These are phyloP conservation scores for Reinhardtius hippoglossoides DNA, from an alignment of 2,113 vertebrate species.

Conservation along the genomic window DNA sequence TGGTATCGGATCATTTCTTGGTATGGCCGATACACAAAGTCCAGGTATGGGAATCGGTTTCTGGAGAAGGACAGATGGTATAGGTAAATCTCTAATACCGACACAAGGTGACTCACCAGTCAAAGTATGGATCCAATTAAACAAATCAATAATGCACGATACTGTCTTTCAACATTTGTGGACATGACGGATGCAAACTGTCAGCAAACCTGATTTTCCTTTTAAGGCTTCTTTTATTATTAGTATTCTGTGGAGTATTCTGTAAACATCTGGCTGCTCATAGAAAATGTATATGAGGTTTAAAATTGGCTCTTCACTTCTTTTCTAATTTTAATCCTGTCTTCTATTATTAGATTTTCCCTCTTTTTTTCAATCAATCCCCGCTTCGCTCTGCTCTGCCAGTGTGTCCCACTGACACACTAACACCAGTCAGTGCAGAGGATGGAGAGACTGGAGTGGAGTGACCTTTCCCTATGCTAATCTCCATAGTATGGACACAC, in stretches of 20 bases:
- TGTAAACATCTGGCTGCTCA: slow-evolving; percentile 13
- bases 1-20: too few relatives aligned
- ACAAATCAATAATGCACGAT: slow-evolving; percentile 34
- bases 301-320: not conserved
- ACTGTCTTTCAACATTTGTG: slow-evolving; percentile 4
- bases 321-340: slow-evolving; percentile 20
- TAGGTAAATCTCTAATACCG: not conserved
- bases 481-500: slow-evolving; percentile 30
- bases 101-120: slow-evolving; percentile 39
- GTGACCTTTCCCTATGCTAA: slow-evolving; percentile 72
- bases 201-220: not conserved
- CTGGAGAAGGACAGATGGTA: too few relatives aligned
- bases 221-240: not conserved
- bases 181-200: slow-evolving; percentile 7
- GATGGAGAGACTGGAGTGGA: slow-evolving; percentile 59
- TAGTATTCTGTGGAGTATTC: not conserved
- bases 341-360: not conserved
- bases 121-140: slow-evolving; percentile 20
- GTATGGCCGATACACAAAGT: too few relatives aligned
- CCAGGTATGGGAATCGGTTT: too few relatives aligned
- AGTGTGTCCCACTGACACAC: slow-evolving; percentile 76
- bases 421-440: slow-evolving; percentile 65
- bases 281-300: not conserved
- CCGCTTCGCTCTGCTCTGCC: slow-evolving; percentile 24
- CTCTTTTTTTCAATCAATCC: slow-evolving; percentile 51